Evolutionary conservation across 2,113 vertebrate genomes (phyloP).

Genomic region (Phainopepla nitens): DNA sequence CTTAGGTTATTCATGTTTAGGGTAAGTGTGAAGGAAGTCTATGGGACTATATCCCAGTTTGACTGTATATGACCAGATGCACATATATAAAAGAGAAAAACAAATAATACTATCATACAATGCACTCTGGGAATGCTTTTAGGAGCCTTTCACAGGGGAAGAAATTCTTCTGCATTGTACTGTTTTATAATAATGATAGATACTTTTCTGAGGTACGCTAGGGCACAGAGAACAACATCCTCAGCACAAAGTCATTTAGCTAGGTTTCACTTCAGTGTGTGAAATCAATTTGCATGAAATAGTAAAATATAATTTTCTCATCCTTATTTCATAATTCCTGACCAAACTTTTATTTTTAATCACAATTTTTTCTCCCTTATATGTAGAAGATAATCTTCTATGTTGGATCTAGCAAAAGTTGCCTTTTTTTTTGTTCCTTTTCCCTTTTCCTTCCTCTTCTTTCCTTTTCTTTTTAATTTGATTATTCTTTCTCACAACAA

Average conservation of each 20-base stretch:
- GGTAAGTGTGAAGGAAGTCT: background rate
- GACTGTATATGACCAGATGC: background rate
- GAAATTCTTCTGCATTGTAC: background rate
- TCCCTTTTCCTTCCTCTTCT: accelerated
- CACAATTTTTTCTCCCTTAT: background rate
- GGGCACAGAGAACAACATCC: background rate
- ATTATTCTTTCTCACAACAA: background rate
- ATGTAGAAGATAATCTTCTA: background rate
- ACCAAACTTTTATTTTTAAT: background rate
- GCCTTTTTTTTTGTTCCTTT: accelerated
- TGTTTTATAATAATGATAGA: background rate
- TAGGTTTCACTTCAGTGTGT: background rate
- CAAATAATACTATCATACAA: background rate
- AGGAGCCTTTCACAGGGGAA: background rate
- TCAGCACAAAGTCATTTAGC: background rate
- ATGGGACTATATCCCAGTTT: background rate
- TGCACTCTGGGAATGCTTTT: background rate
- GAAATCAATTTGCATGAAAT: background rate
- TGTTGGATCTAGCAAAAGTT: accelerated
- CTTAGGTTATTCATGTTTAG: conserved; percentile 35
- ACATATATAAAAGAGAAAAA: background rate
- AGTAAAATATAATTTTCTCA: background rate
- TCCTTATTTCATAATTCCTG: background rate
- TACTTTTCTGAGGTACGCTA: background rate
- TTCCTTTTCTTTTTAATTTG: no score